phyloP scores from a whole-genome alignment of 2,113 vertebrate genomes.

The Albula glossodonta region DNA sequence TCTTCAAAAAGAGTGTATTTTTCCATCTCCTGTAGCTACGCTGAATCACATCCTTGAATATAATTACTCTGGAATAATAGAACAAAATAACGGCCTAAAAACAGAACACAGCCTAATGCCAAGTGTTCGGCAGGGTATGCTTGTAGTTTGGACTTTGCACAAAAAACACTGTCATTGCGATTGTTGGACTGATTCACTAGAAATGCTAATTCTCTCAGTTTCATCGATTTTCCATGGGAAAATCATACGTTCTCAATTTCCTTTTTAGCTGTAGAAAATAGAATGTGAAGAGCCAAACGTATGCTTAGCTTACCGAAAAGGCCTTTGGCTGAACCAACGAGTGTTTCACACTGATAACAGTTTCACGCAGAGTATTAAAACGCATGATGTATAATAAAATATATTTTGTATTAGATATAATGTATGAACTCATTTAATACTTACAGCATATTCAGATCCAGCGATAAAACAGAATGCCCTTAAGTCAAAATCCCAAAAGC shows the following conservation, averaged over 20 bases:
- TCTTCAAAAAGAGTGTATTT: neutral
- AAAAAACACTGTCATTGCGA: constrained; percentile 52
- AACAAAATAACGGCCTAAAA: constrained; percentile 7
- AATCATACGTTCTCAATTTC: neutral
- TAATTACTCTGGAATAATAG: neutral
- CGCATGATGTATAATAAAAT: neutral
- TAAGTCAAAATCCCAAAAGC: neutral
- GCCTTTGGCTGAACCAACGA: constrained; percentile 12
- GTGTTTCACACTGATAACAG: constrained; percentile 19
- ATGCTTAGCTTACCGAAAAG: neutral
- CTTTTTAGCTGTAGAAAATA: neutral
- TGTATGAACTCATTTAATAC: neutral
- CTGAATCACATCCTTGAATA: neutral
- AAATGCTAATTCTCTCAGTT: constrained; percentile 52
- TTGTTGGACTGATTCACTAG: constrained; percentile 48
- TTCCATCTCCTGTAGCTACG: neutral
- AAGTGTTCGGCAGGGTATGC: neutral
- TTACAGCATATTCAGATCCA: neutral
- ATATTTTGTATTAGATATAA: neutral
- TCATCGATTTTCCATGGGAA: constrained; percentile 45
- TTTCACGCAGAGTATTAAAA: neutral
- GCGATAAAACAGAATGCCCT: neutral
- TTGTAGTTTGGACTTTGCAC: constrained; percentile 32
- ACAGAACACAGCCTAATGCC: neutral
- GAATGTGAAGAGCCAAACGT: neutral